Percentiles rank a stretch among this genome's conserved stretches.
Conservation (phyloP, 2,888 invertebrate species). For the Eristalinus sepulchralis region DNA sequence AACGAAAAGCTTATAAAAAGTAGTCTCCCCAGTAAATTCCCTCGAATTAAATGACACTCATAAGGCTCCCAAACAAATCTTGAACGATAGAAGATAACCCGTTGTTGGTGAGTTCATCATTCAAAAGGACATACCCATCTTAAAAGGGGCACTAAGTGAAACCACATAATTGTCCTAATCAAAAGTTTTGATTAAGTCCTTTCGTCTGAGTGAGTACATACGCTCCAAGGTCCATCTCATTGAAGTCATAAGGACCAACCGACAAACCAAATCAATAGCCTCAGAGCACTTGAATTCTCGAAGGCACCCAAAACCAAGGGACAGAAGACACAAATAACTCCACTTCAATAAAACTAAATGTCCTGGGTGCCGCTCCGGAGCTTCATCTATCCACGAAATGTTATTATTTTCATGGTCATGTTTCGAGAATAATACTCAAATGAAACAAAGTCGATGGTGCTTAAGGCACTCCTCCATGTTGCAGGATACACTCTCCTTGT, state of each 20-base stretch:
- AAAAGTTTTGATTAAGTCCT: slow-evolving; percentile 19
- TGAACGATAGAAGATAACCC: neutral
- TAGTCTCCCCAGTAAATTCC: too few species aligned
- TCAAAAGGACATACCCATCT: neutral
- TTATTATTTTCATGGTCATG: slow-evolving; percentile 63
- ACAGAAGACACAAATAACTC: slow-evolving; percentile 10
- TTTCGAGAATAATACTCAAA: slow-evolving; percentile 37
- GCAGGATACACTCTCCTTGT: slow-evolving; percentile 36
- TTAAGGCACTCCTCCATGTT: slow-evolving; percentile 29
- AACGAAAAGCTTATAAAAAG: too few species aligned
- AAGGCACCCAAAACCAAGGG: neutral
- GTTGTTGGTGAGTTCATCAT: neutral
- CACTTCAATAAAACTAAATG: slow-evolving; percentile 54
- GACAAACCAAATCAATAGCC: slow-evolving; percentile 33
- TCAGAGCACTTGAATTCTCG: neutral
- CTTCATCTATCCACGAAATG: slow-evolving; percentile 27
- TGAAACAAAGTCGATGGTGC: slow-evolving; percentile 50
- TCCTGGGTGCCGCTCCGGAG: slow-evolving; percentile 15
- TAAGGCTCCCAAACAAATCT: too few species aligned
- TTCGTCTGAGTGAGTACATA: neutral
- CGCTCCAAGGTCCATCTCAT: neutral
- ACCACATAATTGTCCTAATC: slow-evolving; percentile 42
- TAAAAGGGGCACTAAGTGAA: neutral
- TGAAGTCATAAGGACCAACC: slow-evolving; percentile 15
- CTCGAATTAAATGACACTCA: too few species aligned